phyloP scores from a whole-genome alignment of 2,888 invertebrate genomes.

The Morinoia aosen region DNA sequence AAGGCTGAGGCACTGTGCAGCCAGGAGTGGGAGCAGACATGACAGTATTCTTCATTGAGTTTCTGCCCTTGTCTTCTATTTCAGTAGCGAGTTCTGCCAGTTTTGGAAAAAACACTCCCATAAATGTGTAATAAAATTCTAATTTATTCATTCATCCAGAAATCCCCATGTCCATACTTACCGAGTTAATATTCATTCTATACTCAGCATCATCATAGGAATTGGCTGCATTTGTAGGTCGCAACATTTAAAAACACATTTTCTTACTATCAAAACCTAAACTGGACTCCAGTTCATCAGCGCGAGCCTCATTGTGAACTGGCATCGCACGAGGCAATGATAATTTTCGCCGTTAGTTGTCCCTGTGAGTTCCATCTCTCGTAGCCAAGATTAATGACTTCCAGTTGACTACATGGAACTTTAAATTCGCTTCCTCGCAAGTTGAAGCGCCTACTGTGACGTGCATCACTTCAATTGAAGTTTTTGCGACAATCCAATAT shows the following conservation, averaged over 20 bases:
- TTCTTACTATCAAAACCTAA: neutral
- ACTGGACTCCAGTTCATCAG: neutral
- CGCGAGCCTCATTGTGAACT: too few relatives aligned
- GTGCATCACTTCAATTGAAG: neutral
- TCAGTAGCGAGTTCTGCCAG: neutral
- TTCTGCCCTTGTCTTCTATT: neutral
- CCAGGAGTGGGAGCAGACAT: neutral
- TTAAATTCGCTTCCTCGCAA: neutral
- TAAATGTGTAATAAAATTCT: neutral
- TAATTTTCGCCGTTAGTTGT: neutral
- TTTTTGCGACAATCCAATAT: neutral
- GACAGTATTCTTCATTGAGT: neutral
- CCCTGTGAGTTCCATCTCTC: neutral
- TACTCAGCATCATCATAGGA: neutral
- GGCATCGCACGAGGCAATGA: neutral
- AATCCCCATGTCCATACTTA: neutral
- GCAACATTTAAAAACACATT: neutral
- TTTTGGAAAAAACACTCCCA: neutral
- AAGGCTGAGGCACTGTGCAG: too few relatives aligned
- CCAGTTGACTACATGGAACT: neutral
- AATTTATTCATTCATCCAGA: neutral
- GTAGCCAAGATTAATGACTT: neutral
- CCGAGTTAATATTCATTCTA: neutral
- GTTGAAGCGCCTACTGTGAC: neutral
- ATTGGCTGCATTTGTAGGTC: neutral